Evolutionary conservation across 2,797 vertebrate genomes (phyloP), one percentile per base, ranked within the genome.

Genomic region (Phataginus tetradactyla): DNA sequence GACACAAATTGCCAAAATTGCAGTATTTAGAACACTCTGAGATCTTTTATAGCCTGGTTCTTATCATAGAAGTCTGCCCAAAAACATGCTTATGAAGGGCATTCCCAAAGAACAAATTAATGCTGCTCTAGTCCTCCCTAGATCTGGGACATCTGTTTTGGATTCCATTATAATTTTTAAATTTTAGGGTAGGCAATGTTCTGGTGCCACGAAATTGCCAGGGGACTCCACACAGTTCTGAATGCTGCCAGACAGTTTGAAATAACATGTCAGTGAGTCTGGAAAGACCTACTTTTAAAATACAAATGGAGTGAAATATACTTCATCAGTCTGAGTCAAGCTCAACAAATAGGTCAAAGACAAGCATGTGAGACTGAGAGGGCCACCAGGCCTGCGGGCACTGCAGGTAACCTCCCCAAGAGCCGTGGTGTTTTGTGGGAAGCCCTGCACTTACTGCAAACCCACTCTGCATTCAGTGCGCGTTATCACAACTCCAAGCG

Each of bases 91-190:
- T 81, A 78, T n/a, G 84, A 51, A 95, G 90, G 95, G 95, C 90
- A 94, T 93, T 97, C 96, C 96, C 93, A 86, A 94, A 87, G 77
- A 96, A 83, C 12, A 71, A 29, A 75, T 66, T 49, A 69, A 45
- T 0, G 25, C 68, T 84, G 51, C 94, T 96, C 68, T 72, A 53
- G 96, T 95, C 51, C 53, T 57, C 84, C 94, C 86, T 83, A 5
- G 81, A 71, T 94, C 83, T 95, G 96, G 91, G n/a, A 23, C 84
- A 86, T 92, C 98, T 98, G 97, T 88, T 97, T 97, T 49, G 80
- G 80, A 51, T 32, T 98, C 90, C 96, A 63, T 66, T 21, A 59
- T 69, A 74, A 95, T 79, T 83, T 78, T 53, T 51, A 77, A 95
- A 75, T 92, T 61, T 53, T 20, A 75, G 81, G 84, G 23, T 68